A percentile compares a stretch with the other conserved stretches of the same genome.
phyloP scores from a whole-genome alignment of 92 coral and sea anemone genomes.

The Umimayanthus kanabou region DNA sequence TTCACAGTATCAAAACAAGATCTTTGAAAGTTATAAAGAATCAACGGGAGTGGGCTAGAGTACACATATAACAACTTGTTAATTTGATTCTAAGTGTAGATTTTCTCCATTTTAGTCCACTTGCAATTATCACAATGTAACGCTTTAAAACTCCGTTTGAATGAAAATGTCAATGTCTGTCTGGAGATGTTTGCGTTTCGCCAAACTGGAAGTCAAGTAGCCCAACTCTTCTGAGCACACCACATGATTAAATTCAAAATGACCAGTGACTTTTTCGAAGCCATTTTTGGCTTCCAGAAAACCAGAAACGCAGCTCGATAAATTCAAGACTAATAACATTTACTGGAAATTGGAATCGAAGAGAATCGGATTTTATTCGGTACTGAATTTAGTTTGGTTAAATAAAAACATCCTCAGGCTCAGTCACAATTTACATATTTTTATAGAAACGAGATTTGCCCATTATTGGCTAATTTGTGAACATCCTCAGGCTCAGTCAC shows the following conservation, averaged over 20 bases:
- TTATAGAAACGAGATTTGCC: no score
- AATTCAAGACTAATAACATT: no score
- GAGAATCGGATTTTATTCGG: neutral
- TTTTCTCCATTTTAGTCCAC: neutral
- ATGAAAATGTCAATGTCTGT: neutral
- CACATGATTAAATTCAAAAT: neutral
- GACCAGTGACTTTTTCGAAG: neutral
- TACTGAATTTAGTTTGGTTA: neutral
- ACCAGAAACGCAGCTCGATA: no score
- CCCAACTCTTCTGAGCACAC: neutral
- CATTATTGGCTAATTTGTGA: no score
- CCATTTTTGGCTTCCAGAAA: neutral
- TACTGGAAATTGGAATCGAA: no score
- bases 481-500: no score
- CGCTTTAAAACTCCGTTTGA: neutral
- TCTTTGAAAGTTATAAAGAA: constrained; percentile 40
- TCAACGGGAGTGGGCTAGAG: neutral
- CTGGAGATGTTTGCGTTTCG: neutral
- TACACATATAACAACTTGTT: neutral
- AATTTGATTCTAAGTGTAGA: neutral
- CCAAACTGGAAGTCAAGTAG: neutral
- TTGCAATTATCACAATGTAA: neutral
- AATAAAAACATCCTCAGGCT: no score
- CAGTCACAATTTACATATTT: no score
- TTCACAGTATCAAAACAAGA: constrained; percentile 85